These are phyloP conservation scores for Drosophila nigrodunni DNA, from an alignment of 1,140 invertebrate species.

Conservation along the genomic window DNA sequence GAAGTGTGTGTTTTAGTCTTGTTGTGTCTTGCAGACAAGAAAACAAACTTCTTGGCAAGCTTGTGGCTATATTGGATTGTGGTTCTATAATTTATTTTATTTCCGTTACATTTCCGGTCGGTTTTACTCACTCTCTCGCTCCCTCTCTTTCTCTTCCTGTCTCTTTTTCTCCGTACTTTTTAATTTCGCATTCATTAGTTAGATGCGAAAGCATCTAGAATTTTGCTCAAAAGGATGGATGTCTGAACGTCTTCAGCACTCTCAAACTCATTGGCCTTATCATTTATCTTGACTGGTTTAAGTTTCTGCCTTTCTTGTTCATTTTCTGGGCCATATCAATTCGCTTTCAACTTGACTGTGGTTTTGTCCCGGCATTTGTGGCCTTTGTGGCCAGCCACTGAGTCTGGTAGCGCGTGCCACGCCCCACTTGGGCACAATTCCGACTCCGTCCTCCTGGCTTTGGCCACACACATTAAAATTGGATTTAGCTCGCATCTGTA, in stretches of 20 bases:
- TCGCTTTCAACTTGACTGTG: constrained; percentile 48
- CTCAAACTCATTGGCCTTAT: constrained; percentile 65
- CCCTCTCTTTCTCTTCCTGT: not conserved
- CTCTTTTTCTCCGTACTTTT: constrained; percentile 28
- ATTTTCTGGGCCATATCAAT: constrained; percentile 56
- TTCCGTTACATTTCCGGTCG: constrained; percentile 42
- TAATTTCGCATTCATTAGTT: constrained; percentile 76
- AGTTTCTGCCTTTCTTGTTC: constrained; percentile 10
- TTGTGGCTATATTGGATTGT: constrained; percentile 45
- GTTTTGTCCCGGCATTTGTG: constrained; percentile 64
- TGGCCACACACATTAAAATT: constrained; percentile 67
- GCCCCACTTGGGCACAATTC: constrained; percentile 10
- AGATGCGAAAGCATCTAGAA: not conserved
- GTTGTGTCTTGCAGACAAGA: constrained; percentile 16
- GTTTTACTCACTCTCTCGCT: not conserved
- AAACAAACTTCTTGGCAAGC: constrained; percentile 28
- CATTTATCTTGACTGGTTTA: constrained; percentile 68
- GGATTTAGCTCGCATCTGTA: constrained; percentile 60
- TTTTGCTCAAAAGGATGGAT: constrained; percentile 24
- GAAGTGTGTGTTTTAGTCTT: not conserved
- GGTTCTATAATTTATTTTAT: constrained; percentile 60
- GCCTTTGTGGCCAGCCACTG: constrained; percentile 53
- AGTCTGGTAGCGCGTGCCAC: constrained; percentile 43
- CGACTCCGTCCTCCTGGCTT: not conserved
- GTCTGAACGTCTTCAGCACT: not conserved